Base-by-base conservation (phyloP, 2,113 vertebrate species). In the Equus quagga region DNA sequence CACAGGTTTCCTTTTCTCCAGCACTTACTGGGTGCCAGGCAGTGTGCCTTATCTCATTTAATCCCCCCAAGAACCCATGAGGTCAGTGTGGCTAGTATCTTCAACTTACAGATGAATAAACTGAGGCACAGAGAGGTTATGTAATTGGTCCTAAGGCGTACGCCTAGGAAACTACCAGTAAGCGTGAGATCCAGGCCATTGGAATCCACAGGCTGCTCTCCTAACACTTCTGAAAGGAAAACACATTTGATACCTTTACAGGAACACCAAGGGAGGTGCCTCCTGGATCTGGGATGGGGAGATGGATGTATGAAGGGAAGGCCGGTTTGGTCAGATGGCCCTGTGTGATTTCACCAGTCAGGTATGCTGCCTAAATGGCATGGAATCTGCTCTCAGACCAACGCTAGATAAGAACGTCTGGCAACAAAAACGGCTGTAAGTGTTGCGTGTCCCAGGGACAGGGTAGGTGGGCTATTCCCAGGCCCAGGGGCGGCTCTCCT, bases 391-490 rank as follows among this genome's bases (percentile, higher is more conserved):
- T 90, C 36, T 14, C 58, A 76, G 65, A 67, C 0, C 4, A 65
- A 78, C 46, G n/a, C 18, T 51, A 82, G 65, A 13, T 58, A 64
- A 91, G n/a, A 91, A 44, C 0, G 3, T 65, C 79, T 96, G 79
- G 33, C 0, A 17, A 41, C 33, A 41, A 96, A 58, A 51, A 73
- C 0, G 33, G 13, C 44, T 83, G 8, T 26, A 5, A 0, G 0
- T 49, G 46, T 26, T 64, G 3, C 41, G 31, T 36, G 69, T 85
- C 64, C 75, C 69, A 54, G n/a, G 0, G 2, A 64, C 24, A n/a
- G 86, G 76, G 19, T 54, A 31, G 51, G 80, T 17, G 56, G 33
- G 90, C 60, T 97, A 36, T 97, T 95, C 95, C 95, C 89, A 91
- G 69, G 28, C 28, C n/a, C 36, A 4, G 83, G 41, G 36, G 17